These are phyloP conservation scores for Cassiopea andromeda DNA, from an alignment of 30 jellyfish, hydroid and myxozoan species.

Conservation along the genomic window DNA sequence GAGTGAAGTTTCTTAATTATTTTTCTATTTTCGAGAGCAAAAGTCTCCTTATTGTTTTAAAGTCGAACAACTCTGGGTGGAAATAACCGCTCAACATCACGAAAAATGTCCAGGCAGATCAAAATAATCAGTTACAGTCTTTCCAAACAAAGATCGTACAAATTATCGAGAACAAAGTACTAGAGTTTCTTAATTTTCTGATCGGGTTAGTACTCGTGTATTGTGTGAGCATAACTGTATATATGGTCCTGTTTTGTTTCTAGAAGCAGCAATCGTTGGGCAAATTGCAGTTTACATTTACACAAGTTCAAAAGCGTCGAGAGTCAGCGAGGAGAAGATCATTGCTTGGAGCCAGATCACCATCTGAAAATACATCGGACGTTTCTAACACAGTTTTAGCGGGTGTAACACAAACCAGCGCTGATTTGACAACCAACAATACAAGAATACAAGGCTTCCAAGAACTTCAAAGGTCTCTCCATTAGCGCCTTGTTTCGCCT, in stretches of 20 bases:
- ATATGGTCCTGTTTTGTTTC: not conserved
- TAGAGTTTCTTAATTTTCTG: too few relatives aligned
- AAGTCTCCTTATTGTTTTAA: too few relatives aligned
- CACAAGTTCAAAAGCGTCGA: conserved; percentile 58
- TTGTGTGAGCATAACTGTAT: too few relatives aligned
- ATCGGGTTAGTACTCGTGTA: too few relatives aligned
- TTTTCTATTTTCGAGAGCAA: too few relatives aligned
- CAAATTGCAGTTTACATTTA: conserved; percentile 38
- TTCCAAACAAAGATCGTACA: too few relatives aligned
- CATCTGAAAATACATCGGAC: conserved; percentile 65
- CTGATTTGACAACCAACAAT: not conserved
- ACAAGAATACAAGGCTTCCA: not conserved
- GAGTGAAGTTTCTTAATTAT: too few relatives aligned
- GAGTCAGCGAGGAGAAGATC: conserved; percentile 48
- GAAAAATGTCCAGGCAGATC: too few relatives aligned
- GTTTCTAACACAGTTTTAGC: conserved; percentile 31
- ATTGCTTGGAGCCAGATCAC: conserved; percentile 41
- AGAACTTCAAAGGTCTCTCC: not conserved
- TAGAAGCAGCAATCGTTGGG: conserved; percentile 57
- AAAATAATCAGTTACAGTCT: too few relatives aligned
- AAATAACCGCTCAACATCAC: too few relatives aligned
- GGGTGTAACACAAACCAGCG: conserved; percentile 28
- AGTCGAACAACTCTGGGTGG: too few relatives aligned
- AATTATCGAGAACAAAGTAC: too few relatives aligned
- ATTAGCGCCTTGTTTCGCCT: not conserved